Percentiles rank a stretch among this genome's conserved stretches.
phyloP scores from a whole-genome alignment of 2,113 vertebrate genomes.

The Chroicocephalus ridibundus region DNA sequence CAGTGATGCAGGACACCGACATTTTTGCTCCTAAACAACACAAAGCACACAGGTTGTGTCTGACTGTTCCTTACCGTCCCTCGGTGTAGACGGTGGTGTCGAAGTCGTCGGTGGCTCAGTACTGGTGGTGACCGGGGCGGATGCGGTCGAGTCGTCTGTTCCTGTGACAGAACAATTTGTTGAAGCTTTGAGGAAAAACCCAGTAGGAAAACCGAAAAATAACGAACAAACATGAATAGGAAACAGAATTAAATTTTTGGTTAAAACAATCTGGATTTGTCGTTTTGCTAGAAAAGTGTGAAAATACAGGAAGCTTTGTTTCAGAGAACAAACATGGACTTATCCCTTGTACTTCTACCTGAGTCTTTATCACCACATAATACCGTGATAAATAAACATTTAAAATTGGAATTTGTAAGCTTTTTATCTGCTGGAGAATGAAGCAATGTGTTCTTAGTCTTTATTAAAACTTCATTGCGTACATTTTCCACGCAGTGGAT shows the following conservation, averaged over 20 bases:
- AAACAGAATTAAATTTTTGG: not conserved
- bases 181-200: not conserved
- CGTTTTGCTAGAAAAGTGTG: not conserved
- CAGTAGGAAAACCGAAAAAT: not conserved
- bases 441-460: not conserved
- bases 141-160: accelerated
- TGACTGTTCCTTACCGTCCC: not conserved
- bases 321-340: not conserved
- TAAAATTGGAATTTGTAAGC: not conserved
- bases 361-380: not conserved
- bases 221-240: not conserved
- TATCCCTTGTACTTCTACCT: not conserved
- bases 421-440: not conserved
- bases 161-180: not conserved
- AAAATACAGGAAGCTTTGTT: not conserved
- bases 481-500: not conserved
- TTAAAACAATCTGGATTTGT: not conserved
- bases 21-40: not conserved
- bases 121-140: not conserved
- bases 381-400: not conserved
- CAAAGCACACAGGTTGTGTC: not conserved
- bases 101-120: accelerated
- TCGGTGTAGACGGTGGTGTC: accelerated
- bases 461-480: not conserved
- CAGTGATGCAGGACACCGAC: not conserved